A percentile compares a stretch with the other conserved stretches of the same genome.
Evolutionary conservation across 2,113 vertebrate genomes (phyloP).

Genomic region (Brachirus orientalis): DNA sequence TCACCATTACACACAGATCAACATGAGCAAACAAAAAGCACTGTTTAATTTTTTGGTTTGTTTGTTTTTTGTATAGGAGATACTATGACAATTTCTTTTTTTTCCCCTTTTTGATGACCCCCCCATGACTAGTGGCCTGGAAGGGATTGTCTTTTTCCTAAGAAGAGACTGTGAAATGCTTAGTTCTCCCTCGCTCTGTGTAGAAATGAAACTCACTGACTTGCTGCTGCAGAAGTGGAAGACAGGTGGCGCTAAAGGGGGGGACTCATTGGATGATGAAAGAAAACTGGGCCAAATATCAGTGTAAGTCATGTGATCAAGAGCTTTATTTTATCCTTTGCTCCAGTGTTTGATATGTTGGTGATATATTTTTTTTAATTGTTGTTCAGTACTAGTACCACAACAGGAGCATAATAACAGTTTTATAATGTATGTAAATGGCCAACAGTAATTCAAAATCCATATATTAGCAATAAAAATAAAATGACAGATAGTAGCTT

Average conservation of each 20-base stretch:
- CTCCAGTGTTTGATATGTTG: slow-evolving; percentile 48
- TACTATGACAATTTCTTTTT: slow-evolving; percentile 12
- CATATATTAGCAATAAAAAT: slow-evolving; percentile 73
- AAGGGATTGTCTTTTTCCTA: slow-evolving; percentile 52
- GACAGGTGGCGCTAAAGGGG: slow-evolving; percentile 22
- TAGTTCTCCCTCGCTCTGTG: slow-evolving; percentile 39
- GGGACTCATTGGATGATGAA: slow-evolving; percentile 19
- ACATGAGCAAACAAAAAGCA: slow-evolving; percentile 60
- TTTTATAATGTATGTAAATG: slow-evolving; percentile 15
- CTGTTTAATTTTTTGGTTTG: slow-evolving; percentile 68
- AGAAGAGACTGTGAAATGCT: slow-evolving; percentile 71
- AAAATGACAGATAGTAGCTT: slow-evolving; percentile 55
- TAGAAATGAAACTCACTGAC: slow-evolving; percentile 60
- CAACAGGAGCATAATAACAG: slow-evolving; percentile 43
- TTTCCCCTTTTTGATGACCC: slow-evolving; percentile 44
- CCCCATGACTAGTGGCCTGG: slow-evolving; percentile 37
- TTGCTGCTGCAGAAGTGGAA: slow-evolving; percentile 54
- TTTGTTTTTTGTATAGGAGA: slow-evolving; percentile 62
- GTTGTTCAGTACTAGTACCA: slow-evolving; percentile 36
- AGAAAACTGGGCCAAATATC: slow-evolving; percentile 67
- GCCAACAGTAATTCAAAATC: slow-evolving; percentile 39
- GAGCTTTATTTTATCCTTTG: slow-evolving; percentile 64
- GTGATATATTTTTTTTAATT: slow-evolving; percentile 28
- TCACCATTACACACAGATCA: slow-evolving; percentile 59
- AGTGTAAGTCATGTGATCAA: slow-evolving; percentile 55